Percentiles rank a stretch among this genome's conserved stretches.
Conservation (phyloP, 2,113 vertebrate genomes). For the Balaeniceps rex region DNA sequence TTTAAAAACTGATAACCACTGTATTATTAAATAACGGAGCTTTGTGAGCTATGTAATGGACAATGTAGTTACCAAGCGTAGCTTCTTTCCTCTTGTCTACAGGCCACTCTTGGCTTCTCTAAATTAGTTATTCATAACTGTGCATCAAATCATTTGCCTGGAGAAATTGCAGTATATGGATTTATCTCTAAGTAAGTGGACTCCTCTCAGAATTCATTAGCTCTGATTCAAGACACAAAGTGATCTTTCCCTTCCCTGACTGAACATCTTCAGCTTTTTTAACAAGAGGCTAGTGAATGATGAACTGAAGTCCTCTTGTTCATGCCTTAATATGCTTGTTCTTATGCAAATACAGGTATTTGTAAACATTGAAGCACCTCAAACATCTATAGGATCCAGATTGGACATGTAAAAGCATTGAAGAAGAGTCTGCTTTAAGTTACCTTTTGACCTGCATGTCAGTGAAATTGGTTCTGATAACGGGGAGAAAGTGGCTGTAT, state of each 20-base stretch:
- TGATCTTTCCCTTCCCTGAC: neutral
- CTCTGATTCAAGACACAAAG: neutral
- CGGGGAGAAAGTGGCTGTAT: neutral
- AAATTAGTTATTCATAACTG: neutral
- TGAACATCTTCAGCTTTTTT: neutral
- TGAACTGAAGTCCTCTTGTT: neutral
- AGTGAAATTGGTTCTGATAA: neutral
- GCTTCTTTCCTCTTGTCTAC: neutral
- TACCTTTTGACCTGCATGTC: neutral
- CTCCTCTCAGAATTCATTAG: neutral
- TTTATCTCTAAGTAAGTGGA: neutral
- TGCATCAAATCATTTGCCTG: neutral
- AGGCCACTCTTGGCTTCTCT: neutral
- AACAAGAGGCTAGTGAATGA: neutral
- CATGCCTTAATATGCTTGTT: neutral
- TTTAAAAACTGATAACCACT: neutral
- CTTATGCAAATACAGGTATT: neutral
- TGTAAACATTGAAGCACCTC: neutral
- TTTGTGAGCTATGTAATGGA: neutral
- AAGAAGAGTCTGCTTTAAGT: neutral
- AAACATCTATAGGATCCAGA: neutral
- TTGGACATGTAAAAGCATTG: neutral
- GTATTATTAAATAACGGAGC: neutral
- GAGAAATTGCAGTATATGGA: neutral
- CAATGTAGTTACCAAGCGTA: neutral